Evolutionary conservation across 2,888 invertebrate genomes (phyloP), one percentile per base, ranked within the genome.

Genomic region (Rhogogaster chlorosoma): DNA sequence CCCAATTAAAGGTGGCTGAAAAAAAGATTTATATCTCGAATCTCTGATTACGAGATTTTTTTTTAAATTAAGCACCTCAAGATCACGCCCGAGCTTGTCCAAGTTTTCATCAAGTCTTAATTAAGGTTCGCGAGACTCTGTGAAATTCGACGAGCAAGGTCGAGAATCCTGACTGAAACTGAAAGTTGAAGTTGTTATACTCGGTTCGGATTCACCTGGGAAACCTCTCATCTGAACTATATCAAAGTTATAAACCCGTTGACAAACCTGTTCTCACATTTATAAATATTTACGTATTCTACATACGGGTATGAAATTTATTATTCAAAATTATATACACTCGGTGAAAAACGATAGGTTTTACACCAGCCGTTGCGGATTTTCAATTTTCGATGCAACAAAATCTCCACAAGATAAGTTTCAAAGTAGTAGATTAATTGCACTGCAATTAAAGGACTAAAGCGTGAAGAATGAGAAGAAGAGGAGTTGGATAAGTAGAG

Each of bases 131-230:
- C 15, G 80, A 83, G 36, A 61, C 64, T 80, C 22, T 49, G 83
- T 83, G 67, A 67, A 67, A 83, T 83, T 45, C 83, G 67, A 67
- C 45, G 64, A 83, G 45, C 83, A 83, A 83, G 83, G 83, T 12
- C 83, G 26, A 83, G 80, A 5, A 83, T 70, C 45, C 29, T 64
- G 36, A 42, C 61, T 80, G 38, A 42, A 80, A 42, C 38, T 53
- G 80, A 61, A 61, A 80, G 61, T 80, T 64, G 10, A 36, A 49
- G 29, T 53, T 77, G 77, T 53, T 49, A 15, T 61, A 29, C 77
- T 53, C 53, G 53, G 32, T 77, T 32, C 29, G 49, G 49, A 77
- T 53, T 77, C 77, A 29, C 26, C 29, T 42, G 75, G 26, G 26
- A 75, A 75, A 12, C 2, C 6, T 45, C 42, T 32, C 77, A 29